These are phyloP conservation scores for Intellagama lesueurii DNA, from an alignment of 2,797 vertebrate genomes.

Conservation along the genomic window DNA sequence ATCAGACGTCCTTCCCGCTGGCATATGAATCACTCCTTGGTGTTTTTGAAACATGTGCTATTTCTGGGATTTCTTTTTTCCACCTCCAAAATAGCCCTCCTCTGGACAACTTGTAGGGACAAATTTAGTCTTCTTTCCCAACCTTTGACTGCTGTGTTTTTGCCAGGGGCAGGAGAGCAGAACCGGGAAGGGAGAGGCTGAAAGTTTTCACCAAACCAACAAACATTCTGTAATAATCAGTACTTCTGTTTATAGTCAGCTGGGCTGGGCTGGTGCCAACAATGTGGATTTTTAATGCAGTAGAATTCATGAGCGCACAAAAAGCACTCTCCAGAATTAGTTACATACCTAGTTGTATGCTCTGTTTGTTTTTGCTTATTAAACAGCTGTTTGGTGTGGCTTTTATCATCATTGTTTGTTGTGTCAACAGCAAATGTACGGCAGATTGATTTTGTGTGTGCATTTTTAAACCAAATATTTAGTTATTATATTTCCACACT, in stretches of 20 bases:
- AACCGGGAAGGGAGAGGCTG: background rate
- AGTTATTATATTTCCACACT: constrained; percentile 1
- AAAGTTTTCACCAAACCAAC: background rate
- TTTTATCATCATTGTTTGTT: constrained; percentile 18
- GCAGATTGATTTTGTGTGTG: constrained; percentile 3
- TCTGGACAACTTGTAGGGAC: background rate
- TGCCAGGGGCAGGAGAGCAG: background rate
- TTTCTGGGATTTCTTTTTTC: background rate
- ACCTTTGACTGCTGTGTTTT: background rate
- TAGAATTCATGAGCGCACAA: constrained; percentile 3
- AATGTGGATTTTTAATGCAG: constrained; percentile 29
- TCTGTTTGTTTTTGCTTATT: constrained; percentile 33
- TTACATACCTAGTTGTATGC: constrained; percentile 27
- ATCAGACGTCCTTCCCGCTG: background rate
- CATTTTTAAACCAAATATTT: background rate
- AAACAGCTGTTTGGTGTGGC: constrained; percentile 30
- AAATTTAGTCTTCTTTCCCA: background rate
- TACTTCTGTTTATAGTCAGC: constrained; percentile 32
- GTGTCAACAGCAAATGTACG: constrained; percentile 13
- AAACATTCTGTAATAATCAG: constrained; percentile 30
- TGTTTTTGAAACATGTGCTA: background rate
- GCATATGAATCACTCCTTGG: background rate
- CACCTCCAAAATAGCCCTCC: background rate
- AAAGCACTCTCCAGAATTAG: constrained; percentile 29
- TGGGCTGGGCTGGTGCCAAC: constrained; percentile 20